Percentiles rank a stretch among this genome's conserved stretches.
Evolutionary conservation across 2,888 invertebrate genomes (phyloP).

Genomic region (Venustoraphidia nigricollis): DNA sequence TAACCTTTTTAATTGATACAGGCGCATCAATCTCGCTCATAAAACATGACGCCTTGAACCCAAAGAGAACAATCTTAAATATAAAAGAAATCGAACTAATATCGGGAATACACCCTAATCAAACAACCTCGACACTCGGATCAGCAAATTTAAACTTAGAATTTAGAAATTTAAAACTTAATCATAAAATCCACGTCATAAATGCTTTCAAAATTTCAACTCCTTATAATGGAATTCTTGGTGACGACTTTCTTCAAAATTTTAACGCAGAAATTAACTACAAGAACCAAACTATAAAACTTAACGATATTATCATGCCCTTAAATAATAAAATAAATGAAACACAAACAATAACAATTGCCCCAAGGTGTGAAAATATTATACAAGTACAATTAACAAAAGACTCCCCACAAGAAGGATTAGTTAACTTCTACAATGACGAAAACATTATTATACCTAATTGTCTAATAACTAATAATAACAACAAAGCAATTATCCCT

Average conservation of each 20-base stretch:
- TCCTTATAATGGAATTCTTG: constrained; percentile 13
- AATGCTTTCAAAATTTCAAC: constrained; percentile 6
- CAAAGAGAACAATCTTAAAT: background rate
- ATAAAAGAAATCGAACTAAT: constrained; percentile 1
- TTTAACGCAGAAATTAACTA: constrained; percentile 9
- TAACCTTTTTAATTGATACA: constrained; percentile 10
- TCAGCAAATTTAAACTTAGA: constrained; percentile 5
- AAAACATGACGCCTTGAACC: constrained; percentile 7
- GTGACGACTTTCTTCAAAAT: constrained; percentile 11
- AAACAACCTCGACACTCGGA: constrained; percentile 4
- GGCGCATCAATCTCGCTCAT: constrained; percentile 12
- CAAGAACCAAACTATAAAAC: constrained; percentile 3
- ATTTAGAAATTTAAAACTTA: constrained; percentile 2
- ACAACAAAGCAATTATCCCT: too few relatives aligned
- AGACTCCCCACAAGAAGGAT: too few relatives aligned
- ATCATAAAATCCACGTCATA: constrained; percentile 9
- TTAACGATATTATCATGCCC: constrained; percentile 5
- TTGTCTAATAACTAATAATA: too few relatives aligned
- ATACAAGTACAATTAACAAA: constrained; percentile 10
- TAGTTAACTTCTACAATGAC: too few relatives aligned
- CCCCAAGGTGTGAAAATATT: constrained; percentile 11
- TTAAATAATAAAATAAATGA: constrained; percentile 1
- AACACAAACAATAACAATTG: background rate
- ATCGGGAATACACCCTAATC: constrained; percentile 3
- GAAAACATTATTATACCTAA: too few relatives aligned